A percentile compares a stretch with the other conserved stretches of the same genome.
Conservation (phyloP, 2,797 vertebrate species). For the Scleropages formosus region DNA sequence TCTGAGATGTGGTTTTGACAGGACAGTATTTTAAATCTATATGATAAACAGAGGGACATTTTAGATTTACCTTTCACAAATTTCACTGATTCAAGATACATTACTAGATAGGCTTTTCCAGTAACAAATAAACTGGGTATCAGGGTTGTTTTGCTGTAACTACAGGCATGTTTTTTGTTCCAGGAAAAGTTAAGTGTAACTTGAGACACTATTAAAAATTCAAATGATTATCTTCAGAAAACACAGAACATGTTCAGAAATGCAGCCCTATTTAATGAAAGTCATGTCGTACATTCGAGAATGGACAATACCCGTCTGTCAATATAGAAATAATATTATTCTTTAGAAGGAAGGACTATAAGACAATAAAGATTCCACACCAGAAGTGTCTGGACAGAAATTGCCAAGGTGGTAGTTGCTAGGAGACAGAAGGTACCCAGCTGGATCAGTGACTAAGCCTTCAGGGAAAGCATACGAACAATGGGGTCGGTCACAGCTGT, state of each 20-base stretch:
- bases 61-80: neutral
- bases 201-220: neutral
- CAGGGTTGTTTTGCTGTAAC: too few species aligned
- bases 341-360: constrained; percentile 45
- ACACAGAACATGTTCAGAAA: neutral
- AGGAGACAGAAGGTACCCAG: constrained; percentile 80
- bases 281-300: neutral
- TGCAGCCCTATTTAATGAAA: neutral
- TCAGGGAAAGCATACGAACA: constrained; percentile 55
- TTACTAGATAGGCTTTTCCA: too few species aligned
- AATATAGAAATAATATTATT: constrained; percentile 22
- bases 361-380: constrained; percentile 53
- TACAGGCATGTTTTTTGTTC: neutral
- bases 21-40: neutral
- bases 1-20: neutral
- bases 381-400: constrained; percentile 60
- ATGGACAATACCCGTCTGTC: neutral
- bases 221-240: neutral
- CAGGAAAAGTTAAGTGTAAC: neutral
- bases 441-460: constrained; percentile 65
- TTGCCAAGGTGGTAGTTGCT: constrained; percentile 74
- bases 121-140: too few species aligned
- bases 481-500: constrained; percentile 72
- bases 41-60: neutral
- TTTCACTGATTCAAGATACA: neutral